A percentile compares a stretch with the other conserved stretches of the same genome.
Evolutionary conservation across 2,113 vertebrate genomes (phyloP).

Genomic region (Ondatra zibethicus): DNA sequence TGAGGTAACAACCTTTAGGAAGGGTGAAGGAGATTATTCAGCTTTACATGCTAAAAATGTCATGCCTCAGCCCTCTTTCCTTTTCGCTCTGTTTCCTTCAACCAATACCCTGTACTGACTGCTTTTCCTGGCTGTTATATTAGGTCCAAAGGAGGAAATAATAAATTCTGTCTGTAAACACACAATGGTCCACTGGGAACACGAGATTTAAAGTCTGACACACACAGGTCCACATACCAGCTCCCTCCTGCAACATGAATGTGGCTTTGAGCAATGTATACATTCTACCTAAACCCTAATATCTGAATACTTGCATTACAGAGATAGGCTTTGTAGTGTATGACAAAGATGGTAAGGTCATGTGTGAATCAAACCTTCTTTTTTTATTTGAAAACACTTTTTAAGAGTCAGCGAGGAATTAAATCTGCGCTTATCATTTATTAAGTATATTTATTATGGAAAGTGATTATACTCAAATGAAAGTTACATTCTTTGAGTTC

Average conservation of each 20-base stretch:
- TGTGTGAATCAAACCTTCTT: neutral
- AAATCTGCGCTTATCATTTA: neutral
- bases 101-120: neutral
- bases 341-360: neutral
- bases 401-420: neutral
- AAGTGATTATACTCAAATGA: neutral
- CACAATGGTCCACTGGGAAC: neutral
- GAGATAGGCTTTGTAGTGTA: neutral
- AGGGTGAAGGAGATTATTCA: neutral
- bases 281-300: neutral
- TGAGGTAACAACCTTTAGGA: neutral
- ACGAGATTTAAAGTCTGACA: neutral
- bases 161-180: neutral
- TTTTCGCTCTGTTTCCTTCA: neutral
- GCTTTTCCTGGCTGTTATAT: neutral
- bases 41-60: neutral
- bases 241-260: neutral
- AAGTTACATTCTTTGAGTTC: neutral
- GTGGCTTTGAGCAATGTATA: neutral
- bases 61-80: neutral
- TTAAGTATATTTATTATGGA: neutral
- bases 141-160: neutral
- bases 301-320: neutral
- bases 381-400: neutral
- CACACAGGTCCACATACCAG: neutral